phyloP scores from a whole-genome alignment of 2,888 invertebrate species.

The Coenonympha glycerion region DNA sequence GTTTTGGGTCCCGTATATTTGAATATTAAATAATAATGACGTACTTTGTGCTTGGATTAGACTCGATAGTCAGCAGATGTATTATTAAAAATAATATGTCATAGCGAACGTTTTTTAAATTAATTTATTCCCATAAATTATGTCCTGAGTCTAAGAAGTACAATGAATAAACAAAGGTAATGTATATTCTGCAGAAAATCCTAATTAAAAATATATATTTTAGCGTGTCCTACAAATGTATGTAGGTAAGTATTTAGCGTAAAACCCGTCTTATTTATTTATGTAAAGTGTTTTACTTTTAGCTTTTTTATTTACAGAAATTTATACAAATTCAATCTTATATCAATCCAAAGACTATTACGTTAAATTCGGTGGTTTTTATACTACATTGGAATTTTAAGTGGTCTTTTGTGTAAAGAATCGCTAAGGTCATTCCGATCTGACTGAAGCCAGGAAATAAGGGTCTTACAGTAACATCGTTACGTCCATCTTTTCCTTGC shows the following conservation, averaged over 20 bases:
- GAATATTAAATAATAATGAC: no score
- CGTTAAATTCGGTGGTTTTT: conserved; percentile 10
- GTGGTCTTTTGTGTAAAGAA: neutral
- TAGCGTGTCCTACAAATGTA: neutral
- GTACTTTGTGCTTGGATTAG: no score
- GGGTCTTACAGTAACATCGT: neutral
- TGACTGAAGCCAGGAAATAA: neutral
- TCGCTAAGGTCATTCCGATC: neutral
- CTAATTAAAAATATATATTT: neutral
- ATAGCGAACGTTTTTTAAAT: no score
- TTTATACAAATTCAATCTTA: neutral
- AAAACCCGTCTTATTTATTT: neutral
- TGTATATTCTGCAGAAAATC: neutral
- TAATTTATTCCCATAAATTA: no score
- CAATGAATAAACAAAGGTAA: neutral
- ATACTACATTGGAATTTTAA: conserved; percentile 3
- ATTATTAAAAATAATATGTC: no score
- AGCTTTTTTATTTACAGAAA: conserved; percentile 9
- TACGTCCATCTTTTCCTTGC: conserved; percentile 6
- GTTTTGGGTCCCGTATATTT: no score
- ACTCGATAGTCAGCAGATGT: no score
- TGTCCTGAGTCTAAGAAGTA: no score
- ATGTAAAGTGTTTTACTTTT: neutral
- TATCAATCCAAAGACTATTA: neutral
- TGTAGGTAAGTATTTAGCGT: neutral